These are phyloP conservation scores for Papilio polytes DNA, from an alignment of 1,140 invertebrate genomes.

Conservation along the genomic window DNA sequence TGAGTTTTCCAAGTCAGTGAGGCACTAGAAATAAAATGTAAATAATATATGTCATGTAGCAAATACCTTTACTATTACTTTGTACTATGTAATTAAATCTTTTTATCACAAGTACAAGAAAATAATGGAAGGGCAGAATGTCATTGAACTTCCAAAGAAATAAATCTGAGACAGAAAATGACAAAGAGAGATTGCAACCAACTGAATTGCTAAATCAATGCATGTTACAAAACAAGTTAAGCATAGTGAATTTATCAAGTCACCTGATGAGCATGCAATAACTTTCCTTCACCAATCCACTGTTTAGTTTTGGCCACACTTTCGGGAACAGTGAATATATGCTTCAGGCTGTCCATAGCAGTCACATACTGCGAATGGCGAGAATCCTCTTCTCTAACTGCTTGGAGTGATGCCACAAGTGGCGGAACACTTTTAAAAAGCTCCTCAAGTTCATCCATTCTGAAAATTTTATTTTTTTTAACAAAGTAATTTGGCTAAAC, in stretches of 20 bases:
- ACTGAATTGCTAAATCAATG: too few relatives aligned
- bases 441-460: constrained; percentile 79
- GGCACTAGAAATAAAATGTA: constrained; percentile 84
- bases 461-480: constrained; percentile 46
- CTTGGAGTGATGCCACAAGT: constrained; percentile 91
- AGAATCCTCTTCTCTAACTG: constrained; percentile 96
- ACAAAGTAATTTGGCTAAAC: neutral
- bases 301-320: constrained; percentile 97
- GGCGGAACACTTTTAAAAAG: constrained; percentile 76
- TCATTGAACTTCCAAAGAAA: too few relatives aligned
- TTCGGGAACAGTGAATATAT: constrained; percentile 98
- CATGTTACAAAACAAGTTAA: too few relatives aligned
- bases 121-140: too few relatives aligned
- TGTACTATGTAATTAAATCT: too few relatives aligned
- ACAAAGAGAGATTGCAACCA: too few relatives aligned
- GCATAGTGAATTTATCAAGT: neutral
- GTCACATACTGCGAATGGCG: constrained; percentile 98
- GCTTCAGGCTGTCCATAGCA: constrained; percentile 98
- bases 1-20: constrained; percentile 98
- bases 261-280: constrained; percentile 96
- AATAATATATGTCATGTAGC: too few relatives aligned
- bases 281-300: constrained; percentile 97
- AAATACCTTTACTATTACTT: too few relatives aligned
- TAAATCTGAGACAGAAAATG: too few relatives aligned
- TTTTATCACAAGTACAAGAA: too few relatives aligned